Evolutionary conservation across 2,113 vertebrate genomes (phyloP).

Genomic region (Malurus alboscapulatus): DNA sequence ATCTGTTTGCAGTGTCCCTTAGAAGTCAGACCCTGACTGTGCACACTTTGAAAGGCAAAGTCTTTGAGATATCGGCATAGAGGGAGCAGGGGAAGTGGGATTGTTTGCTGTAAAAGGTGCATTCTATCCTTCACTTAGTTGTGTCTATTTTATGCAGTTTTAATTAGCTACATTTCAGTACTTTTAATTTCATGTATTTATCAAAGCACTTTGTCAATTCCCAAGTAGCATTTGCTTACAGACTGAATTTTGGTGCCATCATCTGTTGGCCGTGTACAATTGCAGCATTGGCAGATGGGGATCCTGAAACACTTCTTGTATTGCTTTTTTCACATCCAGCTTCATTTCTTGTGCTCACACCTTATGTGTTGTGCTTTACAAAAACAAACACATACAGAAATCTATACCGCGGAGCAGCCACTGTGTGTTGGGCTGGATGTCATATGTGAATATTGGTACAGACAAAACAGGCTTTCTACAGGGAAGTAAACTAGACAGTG

Average conservation of each 20-base stretch:
- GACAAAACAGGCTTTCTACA: background rate
- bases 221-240: background rate
- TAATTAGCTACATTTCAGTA: background rate
- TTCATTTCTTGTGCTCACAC: background rate
- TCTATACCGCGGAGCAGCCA: background rate
- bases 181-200: background rate
- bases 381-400: background rate
- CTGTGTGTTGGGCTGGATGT: background rate
- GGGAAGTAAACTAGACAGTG: background rate
- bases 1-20: background rate
- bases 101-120: background rate
- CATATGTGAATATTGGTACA: background rate
- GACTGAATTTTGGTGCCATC: conserved; percentile 69
- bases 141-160: background rate
- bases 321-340: background rate
- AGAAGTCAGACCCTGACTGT: background rate
- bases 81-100: background rate
- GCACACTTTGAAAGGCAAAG: background rate
- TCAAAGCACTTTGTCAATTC: background rate
- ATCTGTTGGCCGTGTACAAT: conserved; percentile 32
- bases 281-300: background rate
- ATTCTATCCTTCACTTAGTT: background rate
- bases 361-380: background rate
- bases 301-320: background rate
- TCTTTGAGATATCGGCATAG: background rate